Evolutionary conservation across 2,888 invertebrate genomes (phyloP).

Genomic region (Leptothorax acervorum): DNA sequence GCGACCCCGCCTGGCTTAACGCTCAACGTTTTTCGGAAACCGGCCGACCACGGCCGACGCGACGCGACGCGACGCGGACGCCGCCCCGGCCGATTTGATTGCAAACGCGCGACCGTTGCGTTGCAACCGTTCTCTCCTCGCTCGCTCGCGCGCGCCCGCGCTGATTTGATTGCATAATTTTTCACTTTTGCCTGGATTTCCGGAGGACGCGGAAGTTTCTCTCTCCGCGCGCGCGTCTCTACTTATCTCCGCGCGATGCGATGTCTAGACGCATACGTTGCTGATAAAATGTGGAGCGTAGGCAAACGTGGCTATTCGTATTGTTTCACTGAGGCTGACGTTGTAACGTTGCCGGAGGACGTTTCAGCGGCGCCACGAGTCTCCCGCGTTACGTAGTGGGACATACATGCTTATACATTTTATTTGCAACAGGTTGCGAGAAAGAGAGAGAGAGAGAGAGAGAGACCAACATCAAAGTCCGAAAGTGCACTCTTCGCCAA

Average conservation of each 20-base stretch:
- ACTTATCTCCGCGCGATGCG: conserved; percentile 15
- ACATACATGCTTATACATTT: background rate
- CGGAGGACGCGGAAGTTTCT: background rate
- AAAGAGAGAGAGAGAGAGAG: background rate
- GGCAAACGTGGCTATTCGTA: conserved; percentile 15
- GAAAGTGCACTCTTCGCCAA: background rate
- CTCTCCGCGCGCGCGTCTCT: no score
- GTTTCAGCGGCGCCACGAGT: background rate
- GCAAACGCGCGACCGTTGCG: conserved; percentile 30
- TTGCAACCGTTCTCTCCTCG: background rate
- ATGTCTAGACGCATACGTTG: background rate
- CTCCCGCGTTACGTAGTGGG: background rate
- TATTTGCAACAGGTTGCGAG: background rate
- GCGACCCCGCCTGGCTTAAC: conserved; percentile 48
- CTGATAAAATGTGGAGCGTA: background rate
- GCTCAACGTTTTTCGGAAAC: conserved; percentile 30
- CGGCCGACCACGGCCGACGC: background rate
- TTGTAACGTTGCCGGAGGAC: background rate
- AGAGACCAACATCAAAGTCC: background rate
- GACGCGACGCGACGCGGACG: background rate
- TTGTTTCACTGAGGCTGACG: conserved; percentile 1
- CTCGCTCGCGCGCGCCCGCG: background rate
- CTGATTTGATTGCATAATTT: conserved; percentile 25
- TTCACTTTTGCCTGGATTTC: background rate
- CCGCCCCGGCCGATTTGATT: background rate